A percentile compares a stretch with the other conserved stretches of the same genome.
Conservation (phyloP, 2,113 vertebrate species). For the Pedionomus torquatus region DNA sequence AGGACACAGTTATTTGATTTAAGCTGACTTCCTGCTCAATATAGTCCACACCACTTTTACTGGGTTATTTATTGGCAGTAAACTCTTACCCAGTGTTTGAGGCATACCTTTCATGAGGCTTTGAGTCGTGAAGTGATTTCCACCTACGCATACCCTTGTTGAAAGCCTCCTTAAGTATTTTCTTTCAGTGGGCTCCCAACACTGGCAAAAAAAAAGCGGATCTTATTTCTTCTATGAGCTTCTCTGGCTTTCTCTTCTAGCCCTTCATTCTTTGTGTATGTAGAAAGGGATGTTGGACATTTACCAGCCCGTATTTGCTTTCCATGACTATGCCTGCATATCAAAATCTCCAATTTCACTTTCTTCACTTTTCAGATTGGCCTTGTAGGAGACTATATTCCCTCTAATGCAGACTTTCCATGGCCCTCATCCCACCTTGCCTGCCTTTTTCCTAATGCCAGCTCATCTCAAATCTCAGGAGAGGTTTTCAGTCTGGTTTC, state of each 20-base stretch:
- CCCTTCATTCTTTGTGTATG: not conserved
- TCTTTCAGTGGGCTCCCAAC: not conserved
- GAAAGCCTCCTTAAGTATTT: not conserved
- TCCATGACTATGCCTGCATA: not conserved
- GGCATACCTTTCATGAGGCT: not conserved
- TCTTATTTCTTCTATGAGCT: not conserved
- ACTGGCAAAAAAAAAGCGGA: not conserved
- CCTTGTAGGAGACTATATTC: not conserved
- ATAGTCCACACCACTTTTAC: not conserved
- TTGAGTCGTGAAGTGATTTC: not conserved
- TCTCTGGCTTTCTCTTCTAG: not conserved
- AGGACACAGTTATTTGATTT: not conserved
- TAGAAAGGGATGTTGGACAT: not conserved
- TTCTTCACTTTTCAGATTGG: not conserved
- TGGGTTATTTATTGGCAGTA: constrained; percentile 6
- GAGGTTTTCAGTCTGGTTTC: not conserved
- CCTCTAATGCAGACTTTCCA: not conserved
- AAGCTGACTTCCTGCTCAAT: not conserved
- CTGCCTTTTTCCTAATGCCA: not conserved
- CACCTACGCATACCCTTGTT: not conserved
- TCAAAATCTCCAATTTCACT: not conserved
- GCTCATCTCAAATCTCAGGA: not conserved
- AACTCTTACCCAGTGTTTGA: not conserved
- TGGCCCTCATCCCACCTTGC: not conserved
- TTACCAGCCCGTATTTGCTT: not conserved